phyloP scores from a whole-genome alignment of 2,113 vertebrate species.

The Condylura cristata region DNA sequence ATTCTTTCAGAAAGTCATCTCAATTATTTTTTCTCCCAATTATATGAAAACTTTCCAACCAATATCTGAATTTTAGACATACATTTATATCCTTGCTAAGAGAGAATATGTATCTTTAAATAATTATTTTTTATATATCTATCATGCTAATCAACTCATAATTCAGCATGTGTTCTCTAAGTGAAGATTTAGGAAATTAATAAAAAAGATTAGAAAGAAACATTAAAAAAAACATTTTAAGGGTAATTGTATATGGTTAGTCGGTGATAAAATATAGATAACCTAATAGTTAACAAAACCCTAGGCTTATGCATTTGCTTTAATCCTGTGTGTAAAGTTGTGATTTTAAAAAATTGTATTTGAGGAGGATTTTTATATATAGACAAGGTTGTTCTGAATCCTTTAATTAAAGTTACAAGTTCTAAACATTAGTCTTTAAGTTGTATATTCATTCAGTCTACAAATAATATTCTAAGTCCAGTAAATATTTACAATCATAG shows the following conservation, averaged over 20 bases:
- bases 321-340: neutral
- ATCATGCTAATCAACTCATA: neutral
- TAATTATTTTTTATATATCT: neutral
- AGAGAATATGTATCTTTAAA: neutral
- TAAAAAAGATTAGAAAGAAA: neutral
- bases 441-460: neutral
- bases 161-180: neutral
- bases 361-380: slow-evolving; percentile 18
- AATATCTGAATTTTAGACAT: neutral
- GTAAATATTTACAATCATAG: neutral
- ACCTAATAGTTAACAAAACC: neutral
- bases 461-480: slow-evolving; percentile 4
- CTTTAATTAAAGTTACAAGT: neutral
- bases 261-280: neutral
- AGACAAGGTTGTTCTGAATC: neutral
- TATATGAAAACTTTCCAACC: neutral
- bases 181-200: neutral
- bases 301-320: neutral
- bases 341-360: neutral
- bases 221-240: neutral
- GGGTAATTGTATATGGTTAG: neutral
- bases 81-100: neutral
- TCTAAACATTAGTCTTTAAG: neutral
- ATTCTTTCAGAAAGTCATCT: slow-evolving; percentile 44
- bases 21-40: neutral